Conservation (phyloP, 2,888 invertebrate species). For the Caradrina kadenii region DNA sequence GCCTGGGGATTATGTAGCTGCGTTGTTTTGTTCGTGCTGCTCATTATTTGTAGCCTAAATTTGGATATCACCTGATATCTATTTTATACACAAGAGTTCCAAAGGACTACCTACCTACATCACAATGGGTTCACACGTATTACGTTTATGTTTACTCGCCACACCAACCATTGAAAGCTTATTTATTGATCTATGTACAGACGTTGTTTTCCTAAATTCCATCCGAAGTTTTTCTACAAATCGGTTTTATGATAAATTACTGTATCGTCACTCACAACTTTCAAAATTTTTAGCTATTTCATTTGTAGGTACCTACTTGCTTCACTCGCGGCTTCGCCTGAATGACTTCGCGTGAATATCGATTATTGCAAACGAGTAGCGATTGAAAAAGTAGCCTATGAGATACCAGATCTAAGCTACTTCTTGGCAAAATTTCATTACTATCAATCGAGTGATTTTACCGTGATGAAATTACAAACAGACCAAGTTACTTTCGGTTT, state of each 20-base stretch:
- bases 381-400: no score
- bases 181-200: neutral
- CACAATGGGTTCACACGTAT: no score
- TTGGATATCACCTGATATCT: neutral
- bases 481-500: neutral
- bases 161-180: no score
- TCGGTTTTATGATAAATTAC: neutral
- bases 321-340: no score
- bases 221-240: neutral
- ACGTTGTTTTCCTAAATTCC: neutral
- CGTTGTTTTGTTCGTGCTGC: constrained; percentile 32
- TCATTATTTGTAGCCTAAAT: constrained; percentile 19
- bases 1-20: constrained; percentile 32
- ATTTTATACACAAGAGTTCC: neutral
- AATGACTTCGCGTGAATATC: no score
- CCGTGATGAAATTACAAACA: neutral
- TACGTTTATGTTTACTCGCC: neutral
- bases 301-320: no score
- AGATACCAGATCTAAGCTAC: no score
- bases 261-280: neutral
- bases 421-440: neutral
- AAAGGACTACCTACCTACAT: no score
- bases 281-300: neutral
- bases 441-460: neutral
- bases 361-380: no score